Evolutionary conservation across 2,797 vertebrate species (phyloP), one percentile per base, ranked within the genome.

Genomic region (Acestrorhynchus altus): DNA sequence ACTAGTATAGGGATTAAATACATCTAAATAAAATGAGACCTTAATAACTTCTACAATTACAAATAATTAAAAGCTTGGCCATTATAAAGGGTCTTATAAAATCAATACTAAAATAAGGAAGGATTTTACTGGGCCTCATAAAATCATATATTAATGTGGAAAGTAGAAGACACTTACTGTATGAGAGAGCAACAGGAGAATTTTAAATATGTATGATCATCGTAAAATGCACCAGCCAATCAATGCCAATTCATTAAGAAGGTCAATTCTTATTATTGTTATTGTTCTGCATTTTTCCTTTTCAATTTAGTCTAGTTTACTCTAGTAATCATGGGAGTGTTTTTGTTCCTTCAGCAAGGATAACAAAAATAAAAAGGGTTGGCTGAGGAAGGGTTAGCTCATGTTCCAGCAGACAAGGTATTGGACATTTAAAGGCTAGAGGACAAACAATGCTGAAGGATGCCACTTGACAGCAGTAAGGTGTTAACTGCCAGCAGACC

Each of bases 401-500:
- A 13, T 20, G 24, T 44, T 67, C 28, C 18, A 59, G 20, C 26
- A 35, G n/a, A 40, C 59, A 24, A 59, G 15, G 40, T 69, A 77
- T 74, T 46, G 39, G 75, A 11, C 24, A 24, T 49, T 9, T 42
- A 51, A 46, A 71, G 10, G 59, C 47, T 18, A 39, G 40, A 60
- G 52, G 46, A 60, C 28, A 31, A 46, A 22, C 42, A 72, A 72
- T 7, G 44, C 61, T 49, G 56, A 49, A 54, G 52, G 49, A 63
- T 64, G 40, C 24, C 67, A 65, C 47, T 71, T 78, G 35, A 76
- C n/a, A 74, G 44, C 56, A 35, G 39, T 68, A 63, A 82, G 75
- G 80, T 71, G 76, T 73, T 81, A 86, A 85, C 69, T 75, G 77
- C 46, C 76, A 57, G 51, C 59, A 64, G 75, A 40, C 66, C 35